Conservation (phyloP, 2,113 vertebrate genomes). For the Oryctolagus cuniculus region DNA sequence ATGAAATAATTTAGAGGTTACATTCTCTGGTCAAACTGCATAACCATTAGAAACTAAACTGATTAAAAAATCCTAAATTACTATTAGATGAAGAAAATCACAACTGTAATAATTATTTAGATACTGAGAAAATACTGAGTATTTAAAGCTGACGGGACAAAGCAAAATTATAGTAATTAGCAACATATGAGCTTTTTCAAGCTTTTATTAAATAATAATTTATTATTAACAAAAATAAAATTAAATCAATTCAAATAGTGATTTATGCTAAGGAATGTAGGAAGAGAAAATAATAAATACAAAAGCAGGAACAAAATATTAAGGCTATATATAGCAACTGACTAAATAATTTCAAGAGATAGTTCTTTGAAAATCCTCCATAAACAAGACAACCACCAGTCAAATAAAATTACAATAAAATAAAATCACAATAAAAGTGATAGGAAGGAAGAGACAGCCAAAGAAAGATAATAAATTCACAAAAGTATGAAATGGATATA, state of each 20-base stretch:
- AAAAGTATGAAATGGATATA: background rate
- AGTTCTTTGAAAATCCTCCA: background rate
- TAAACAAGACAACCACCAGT: background rate
- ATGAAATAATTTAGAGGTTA: background rate
- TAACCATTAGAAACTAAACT: background rate
- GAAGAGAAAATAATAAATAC: background rate
- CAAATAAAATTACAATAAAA: background rate
- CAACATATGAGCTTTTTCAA: background rate
- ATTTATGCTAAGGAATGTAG: background rate
- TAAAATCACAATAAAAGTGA: too few relatives aligned
- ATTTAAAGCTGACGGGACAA: background rate
- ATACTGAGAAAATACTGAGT: background rate
- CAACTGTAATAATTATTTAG: background rate
- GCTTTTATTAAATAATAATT: conserved; percentile 9
- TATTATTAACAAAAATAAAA: conserved; percentile 16
- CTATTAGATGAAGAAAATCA: conserved; percentile 29
- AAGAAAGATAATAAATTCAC: background rate
- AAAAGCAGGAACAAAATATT: background rate
- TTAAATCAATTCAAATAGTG: background rate
- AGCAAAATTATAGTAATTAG: background rate
- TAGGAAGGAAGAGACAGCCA: background rate
- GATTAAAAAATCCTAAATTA: background rate
- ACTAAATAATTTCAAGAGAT: background rate
- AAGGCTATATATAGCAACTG: background rate
- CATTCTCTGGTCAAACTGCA: background rate